Evolutionary conservation across 2,797 vertebrate species (phyloP).

Genomic region (Crenichthys baileyi): DNA sequence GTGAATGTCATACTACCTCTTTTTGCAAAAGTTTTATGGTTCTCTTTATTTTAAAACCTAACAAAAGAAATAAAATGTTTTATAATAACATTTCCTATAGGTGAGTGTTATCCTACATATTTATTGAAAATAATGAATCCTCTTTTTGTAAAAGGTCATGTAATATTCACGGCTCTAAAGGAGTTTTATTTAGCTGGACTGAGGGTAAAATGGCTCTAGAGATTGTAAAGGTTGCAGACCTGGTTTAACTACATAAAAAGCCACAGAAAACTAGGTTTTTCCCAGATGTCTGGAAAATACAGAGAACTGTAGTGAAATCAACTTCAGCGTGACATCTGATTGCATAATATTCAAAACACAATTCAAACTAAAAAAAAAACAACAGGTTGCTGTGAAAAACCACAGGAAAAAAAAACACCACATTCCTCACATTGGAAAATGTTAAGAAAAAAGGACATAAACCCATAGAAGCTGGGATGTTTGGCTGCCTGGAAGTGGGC

Average conservation of each 20-base stretch:
- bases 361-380: slow-evolving; percentile 41
- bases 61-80: no score
- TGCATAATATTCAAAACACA: slow-evolving; percentile 24
- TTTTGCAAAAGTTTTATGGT: no score
- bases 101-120: no score
- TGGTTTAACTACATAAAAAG: not conserved
- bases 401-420: slow-evolving; percentile 60
- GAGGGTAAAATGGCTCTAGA: no score
- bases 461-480: slow-evolving; percentile 54
- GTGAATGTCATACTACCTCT: no score
- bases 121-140: no score
- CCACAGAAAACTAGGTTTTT: not conserved
- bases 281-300: slow-evolving; percentile 1
- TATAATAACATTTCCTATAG: no score
- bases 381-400: slow-evolving; percentile 35
- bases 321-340: slow-evolving; percentile 22
- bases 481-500: slow-evolving; percentile 45
- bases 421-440: slow-evolving; percentile 61
- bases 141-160: no score
- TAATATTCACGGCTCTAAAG: no score
- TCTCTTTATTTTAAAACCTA: no score
- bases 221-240: no score
- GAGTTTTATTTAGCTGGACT: no score
- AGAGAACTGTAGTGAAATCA: slow-evolving; percentile 45
- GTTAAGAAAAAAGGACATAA: slow-evolving; percentile 43